A percentile compares a stretch with the other conserved stretches of the same genome.
Conservation (phyloP, 2,113 vertebrate species). For the Plecotus auritus region DNA sequence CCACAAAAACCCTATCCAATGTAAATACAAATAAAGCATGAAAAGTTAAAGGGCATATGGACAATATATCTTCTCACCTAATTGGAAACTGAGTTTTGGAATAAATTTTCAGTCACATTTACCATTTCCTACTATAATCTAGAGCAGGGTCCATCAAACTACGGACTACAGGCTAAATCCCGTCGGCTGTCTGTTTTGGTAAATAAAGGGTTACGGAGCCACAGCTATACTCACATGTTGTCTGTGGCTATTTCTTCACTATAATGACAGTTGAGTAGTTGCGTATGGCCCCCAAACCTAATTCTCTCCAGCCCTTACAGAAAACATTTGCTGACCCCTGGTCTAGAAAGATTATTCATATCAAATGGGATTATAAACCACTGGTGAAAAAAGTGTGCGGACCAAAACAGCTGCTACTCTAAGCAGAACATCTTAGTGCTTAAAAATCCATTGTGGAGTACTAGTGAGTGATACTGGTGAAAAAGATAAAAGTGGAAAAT, state of each 20-base stretch:
- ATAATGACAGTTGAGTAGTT: background rate
- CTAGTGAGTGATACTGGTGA: background rate
- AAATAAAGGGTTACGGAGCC: background rate
- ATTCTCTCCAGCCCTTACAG: background rate
- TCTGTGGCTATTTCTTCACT: background rate
- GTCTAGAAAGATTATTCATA: background rate
- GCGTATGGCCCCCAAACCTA: background rate
- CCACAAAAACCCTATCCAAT: background rate
- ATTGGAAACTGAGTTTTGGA: background rate
- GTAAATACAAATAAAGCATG: background rate
- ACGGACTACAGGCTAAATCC: background rate
- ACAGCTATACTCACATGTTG: background rate
- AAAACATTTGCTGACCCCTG: background rate
- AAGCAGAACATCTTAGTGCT: background rate
- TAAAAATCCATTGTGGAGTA: background rate
- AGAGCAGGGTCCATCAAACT: background rate
- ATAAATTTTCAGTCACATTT: slow-evolving; percentile 16
- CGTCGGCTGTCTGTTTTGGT: background rate
- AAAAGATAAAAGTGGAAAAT: background rate
- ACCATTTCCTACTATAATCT: background rate
- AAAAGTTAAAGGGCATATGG: background rate
- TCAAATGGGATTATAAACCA: background rate
- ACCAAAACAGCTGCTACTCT: background rate
- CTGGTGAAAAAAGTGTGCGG: background rate
- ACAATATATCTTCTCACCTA: background rate